Evolutionary conservation across 2,113 vertebrate genomes (phyloP), one percentile per base, ranked within the genome.

Genomic region (Onychorhynchus coronatus): DNA sequence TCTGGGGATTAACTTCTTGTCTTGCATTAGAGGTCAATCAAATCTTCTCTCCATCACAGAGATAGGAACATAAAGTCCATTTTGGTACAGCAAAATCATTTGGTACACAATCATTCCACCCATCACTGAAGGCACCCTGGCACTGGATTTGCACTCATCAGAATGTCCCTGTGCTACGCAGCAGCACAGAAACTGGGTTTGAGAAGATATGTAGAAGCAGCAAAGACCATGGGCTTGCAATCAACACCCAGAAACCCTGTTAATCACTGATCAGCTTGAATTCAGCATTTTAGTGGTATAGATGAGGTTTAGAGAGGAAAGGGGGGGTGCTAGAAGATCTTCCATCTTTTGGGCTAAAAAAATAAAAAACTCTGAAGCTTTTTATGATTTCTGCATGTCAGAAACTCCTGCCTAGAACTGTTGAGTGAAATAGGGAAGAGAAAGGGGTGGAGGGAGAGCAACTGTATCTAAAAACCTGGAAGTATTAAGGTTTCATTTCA

Each of bases 101-200:
- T n/a, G n/a, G 28, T n/a, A 70, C 39, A 41, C 28, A 9, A 16
- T 6, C 44, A 59, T 82, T 55, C 41, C 35, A 77, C 9, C 24
- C 46, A 74, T 21, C 31, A 52, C 4, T 9, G 42, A 73, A 9
- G 50, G 24, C 31, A 55, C 20, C 0, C 0, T 0, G 2, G 41
- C 22, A 65, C 30, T 39, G 42, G 23, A 59, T 30, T 47, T 44
- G 10, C 31, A n/a, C 66, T 72, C 66, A 44, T 0, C 1, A 67
- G 10, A 85, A 96, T 5, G 6, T 6, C 17, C 31, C 24, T 33
- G 10, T 71, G 55, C 23, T 39, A 41, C 3, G 4, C 1, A 72
- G 28, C 18, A 42, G n/a, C 21, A 39, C 63, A 67, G 63, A 17
- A 88, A 58, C 22, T 14, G 30, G 22, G 11, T 65, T 68, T 59